Evolutionary conservation across 2,888 invertebrate species (phyloP).

Genomic region (Drosophila lacicola): DNA sequence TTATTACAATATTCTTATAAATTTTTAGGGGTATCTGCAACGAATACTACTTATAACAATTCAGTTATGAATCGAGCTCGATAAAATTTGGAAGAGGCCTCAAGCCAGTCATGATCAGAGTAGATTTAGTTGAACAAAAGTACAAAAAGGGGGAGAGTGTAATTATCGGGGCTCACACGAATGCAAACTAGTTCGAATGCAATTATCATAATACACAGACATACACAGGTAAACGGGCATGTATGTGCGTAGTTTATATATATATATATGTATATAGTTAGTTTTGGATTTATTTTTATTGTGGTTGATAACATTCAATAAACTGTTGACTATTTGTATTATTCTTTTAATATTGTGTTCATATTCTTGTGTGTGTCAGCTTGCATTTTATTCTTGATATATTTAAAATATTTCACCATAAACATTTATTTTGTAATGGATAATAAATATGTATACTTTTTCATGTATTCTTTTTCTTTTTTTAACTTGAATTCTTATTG

Average conservation of each 20-base stretch:
- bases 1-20: not conserved
- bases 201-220: not conserved
- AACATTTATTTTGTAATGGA: conserved; percentile 14
- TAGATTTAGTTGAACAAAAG: not conserved
- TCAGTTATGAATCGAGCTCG: conserved; percentile 23
- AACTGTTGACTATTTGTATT: conserved; percentile 8
- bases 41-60: conserved; percentile 6
- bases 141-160: conserved; percentile 18
- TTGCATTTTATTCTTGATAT: conserved; percentile 4
- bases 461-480: conserved; percentile 4
- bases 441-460: conserved; percentile 10
- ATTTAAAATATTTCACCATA: conserved; percentile 41
- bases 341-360: not conserved
- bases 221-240: conserved; percentile 1
- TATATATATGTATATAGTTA: conserved; percentile 7
- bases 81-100: not conserved
- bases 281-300: conserved; percentile 10
- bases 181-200: conserved; percentile 37
- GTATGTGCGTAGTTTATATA: conserved; percentile 2
- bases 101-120: conserved; percentile 11
- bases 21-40: not conserved
- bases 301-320: conserved; percentile 32
- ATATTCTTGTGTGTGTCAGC: not conserved
- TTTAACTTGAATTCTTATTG: conserved; percentile 6
- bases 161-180: conserved; percentile 78